Conservation (phyloP, 2,113 vertebrate species). For the Nannospalax galili region DNA sequence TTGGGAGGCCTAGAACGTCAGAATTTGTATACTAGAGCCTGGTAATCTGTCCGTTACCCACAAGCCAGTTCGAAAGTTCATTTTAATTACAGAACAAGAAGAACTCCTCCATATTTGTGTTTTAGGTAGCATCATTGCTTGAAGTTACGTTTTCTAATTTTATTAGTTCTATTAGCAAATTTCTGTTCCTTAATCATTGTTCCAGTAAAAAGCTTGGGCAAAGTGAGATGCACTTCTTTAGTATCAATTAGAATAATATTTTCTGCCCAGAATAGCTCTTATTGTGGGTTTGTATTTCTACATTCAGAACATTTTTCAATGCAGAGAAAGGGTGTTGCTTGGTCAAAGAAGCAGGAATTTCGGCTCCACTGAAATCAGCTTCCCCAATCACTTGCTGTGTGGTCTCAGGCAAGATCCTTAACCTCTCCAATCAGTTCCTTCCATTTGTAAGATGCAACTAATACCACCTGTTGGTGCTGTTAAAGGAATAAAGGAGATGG, state of each 20-base stretch:
- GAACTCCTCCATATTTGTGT: background rate
- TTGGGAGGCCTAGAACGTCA: background rate
- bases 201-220: conserved; percentile 37
- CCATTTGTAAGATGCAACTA: background rate
- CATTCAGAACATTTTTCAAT: conserved; percentile 6
- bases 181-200: conserved; percentile 16
- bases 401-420: conserved; percentile 7
- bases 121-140: background rate
- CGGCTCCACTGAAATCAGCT: background rate
- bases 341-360: background rate
- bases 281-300: background rate
- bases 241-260: conserved; percentile 8
- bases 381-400: background rate
- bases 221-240: background rate
- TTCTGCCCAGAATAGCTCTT: conserved; percentile 4
- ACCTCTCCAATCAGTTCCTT: background rate
- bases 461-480: background rate
- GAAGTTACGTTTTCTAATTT: conserved; percentile 30
- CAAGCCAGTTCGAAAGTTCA: background rate
- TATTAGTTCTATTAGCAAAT: background rate
- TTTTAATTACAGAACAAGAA: background rate
- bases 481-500: conserved; percentile 13
- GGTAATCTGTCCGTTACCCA: background rate
- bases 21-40: background rate
- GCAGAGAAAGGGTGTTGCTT: background rate